These are phyloP conservation scores for Lobophora halterata DNA, from an alignment of 2,888 invertebrate genomes.

Conservation along the genomic window DNA sequence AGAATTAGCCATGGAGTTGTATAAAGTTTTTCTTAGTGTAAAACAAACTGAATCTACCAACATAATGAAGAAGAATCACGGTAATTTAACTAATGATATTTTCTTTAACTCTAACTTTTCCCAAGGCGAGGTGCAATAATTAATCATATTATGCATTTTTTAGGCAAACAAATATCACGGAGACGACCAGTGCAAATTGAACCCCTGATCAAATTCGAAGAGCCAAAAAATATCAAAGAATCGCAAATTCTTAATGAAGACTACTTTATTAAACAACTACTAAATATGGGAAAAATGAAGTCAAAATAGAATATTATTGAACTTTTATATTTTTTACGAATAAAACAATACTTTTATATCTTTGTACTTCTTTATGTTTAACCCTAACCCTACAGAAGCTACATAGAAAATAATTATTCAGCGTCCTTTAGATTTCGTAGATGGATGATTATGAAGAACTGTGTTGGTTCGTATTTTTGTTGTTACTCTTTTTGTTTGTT, in stretches of 20 bases:
- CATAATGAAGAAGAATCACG: slow-evolving; percentile 1
- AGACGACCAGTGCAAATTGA: slow-evolving; percentile 19
- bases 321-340: slow-evolving; percentile 26
- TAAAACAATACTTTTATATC: slow-evolving; percentile 7
- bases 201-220: slow-evolving; percentile 39
- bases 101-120: not conserved
- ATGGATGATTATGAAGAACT: not conserved
- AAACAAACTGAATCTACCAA: slow-evolving; percentile 28
- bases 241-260: slow-evolving; percentile 38
- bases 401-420: too few species aligned
- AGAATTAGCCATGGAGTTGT: slow-evolving; percentile 58
- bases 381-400: too few species aligned
- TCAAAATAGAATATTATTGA: slow-evolving; percentile 14
- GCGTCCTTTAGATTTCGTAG: too few species aligned
- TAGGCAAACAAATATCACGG: too few species aligned
- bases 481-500: not conserved
- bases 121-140: too few species aligned
- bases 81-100: slow-evolving; percentile 5
- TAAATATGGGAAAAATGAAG: slow-evolving; percentile 48
- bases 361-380: not conserved
- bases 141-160: too few species aligned
- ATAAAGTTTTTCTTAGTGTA: slow-evolving; percentile 47
- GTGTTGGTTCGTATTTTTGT: not conserved
- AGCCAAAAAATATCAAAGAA: slow-evolving; percentile 23
- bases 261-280: slow-evolving; percentile 48